Conservation (phyloP, 2,888 invertebrate genomes). For the Harmothoe impar region DNA sequence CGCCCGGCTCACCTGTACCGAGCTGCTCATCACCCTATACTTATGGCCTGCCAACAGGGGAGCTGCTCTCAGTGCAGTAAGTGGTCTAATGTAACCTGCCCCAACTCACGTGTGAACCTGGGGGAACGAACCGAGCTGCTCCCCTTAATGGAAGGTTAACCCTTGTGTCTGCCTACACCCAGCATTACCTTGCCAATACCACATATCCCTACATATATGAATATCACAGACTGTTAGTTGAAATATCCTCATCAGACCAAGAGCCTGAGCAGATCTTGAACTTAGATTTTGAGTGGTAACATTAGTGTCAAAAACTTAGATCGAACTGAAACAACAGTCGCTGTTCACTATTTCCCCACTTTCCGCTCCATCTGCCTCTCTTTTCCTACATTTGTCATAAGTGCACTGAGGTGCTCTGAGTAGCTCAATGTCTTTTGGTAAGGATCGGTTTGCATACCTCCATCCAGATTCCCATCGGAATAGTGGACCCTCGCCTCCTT, state of each 20-base stretch:
- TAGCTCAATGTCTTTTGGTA: constrained; percentile 1
- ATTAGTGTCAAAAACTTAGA: neutral
- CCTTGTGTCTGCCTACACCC: too few species aligned
- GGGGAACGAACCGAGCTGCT: neutral
- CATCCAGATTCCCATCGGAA: neutral
- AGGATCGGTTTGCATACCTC: constrained; percentile 26
- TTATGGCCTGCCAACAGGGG: neutral
- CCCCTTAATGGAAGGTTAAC: constrained; percentile 17
- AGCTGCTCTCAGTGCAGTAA: constrained; percentile 10
- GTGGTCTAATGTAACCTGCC: constrained; percentile 47
- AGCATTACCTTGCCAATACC: neutral
- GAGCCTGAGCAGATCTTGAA: neutral
- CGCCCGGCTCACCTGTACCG: neutral
- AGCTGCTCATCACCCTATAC: constrained; percentile 2
- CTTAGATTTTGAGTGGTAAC: neutral
- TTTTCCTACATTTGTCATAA: neutral
- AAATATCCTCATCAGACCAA: neutral
- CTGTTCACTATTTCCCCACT: neutral
- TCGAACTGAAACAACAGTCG: neutral
- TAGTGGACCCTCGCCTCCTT: constrained; percentile 7
- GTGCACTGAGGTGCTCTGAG: constrained; percentile 1
- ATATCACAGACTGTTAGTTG: neutral
- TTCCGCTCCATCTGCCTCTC: neutral
- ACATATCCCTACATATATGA: neutral
- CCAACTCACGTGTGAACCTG: constrained; percentile 33